Conservation (phyloP, 2,888 invertebrate genomes). For the Phanerotoma sp. region DNA sequence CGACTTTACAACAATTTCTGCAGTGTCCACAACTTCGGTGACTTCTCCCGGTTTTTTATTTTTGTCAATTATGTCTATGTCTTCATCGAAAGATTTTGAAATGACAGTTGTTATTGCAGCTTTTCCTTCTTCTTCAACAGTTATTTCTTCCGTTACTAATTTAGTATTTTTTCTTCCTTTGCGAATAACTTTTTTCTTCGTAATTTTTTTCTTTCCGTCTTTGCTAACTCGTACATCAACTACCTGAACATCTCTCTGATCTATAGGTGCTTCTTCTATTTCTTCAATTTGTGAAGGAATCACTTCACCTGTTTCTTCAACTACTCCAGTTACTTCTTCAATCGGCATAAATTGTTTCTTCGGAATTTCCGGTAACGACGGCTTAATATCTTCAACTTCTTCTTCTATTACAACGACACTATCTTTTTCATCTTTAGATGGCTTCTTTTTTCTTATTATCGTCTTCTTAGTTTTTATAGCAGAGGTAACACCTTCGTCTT, state of each 20-base stretch:
- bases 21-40: constrained; percentile 42
- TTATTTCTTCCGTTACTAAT: constrained; percentile 56
- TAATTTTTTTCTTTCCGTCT: constrained; percentile 39
- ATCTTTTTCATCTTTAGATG: constrained; percentile 34
- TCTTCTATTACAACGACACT: constrained; percentile 53
- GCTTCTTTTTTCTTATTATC: constrained; percentile 47
- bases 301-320: constrained; percentile 44
- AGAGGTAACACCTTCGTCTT: constrained; percentile 45
- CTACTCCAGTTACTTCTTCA: constrained; percentile 45
- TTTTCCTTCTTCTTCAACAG: constrained; percentile 54
- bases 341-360: constrained; percentile 52
- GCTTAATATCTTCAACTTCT: constrained; percentile 50
- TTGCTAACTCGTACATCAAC: constrained; percentile 30
- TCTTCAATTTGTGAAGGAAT: constrained; percentile 46
- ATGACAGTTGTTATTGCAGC: constrained; percentile 53
- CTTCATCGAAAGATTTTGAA: constrained; percentile 41
- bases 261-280: constrained; percentile 38
- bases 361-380: constrained; percentile 45
- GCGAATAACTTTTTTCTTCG: constrained; percentile 53
- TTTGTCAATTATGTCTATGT: constrained; percentile 31
- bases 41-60: constrained; percentile 4
- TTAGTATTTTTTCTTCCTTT: constrained; percentile 48
- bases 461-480: constrained; percentile 53
- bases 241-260: constrained; percentile 22
- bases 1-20: constrained; percentile 52